Percentiles rank a stretch among this genome's conserved stretches.
These are phyloP conservation scores for Poecilus cupreus DNA, from an alignment of 2,888 invertebrate genomes.

Conservation along the genomic window DNA sequence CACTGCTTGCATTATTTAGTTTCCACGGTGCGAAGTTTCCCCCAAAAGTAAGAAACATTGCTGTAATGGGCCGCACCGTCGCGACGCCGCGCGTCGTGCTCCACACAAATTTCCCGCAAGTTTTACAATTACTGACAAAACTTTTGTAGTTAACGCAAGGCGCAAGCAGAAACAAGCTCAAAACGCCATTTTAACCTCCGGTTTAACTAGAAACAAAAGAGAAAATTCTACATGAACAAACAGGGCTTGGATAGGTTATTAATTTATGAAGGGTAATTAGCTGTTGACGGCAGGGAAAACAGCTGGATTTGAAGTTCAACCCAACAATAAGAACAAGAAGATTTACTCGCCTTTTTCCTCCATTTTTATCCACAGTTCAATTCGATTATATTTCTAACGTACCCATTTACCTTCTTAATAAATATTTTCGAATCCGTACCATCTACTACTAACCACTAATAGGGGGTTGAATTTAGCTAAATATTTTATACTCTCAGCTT, in stretches of 20 bases:
- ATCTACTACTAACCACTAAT: no score
- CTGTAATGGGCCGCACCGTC: constrained; percentile 69
- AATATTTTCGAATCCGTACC: no score
- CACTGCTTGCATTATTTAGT: constrained; percentile 70
- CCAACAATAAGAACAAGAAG: no score
- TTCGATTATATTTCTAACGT: no score
- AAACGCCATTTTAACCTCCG: neutral
- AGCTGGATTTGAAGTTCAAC: no score
- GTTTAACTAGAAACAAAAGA: constrained; percentile 1
- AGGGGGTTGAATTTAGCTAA: no score
- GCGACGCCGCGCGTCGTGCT: constrained; percentile 60
- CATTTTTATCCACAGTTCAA: no score
- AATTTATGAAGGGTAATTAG: neutral
- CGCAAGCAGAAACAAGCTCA: constrained; percentile 56
- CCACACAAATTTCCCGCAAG: constrained; percentile 70
- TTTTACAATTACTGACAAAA: constrained; percentile 71
- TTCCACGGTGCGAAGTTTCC: constrained; percentile 67
- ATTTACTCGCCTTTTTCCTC: no score
- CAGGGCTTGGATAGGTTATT: neutral
- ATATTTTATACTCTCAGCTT: no score
- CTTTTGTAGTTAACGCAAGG: constrained; percentile 70
- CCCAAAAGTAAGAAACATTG: constrained; percentile 70
- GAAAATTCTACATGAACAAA: constrained; percentile 7
- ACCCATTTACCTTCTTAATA: no score
- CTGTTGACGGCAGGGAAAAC: no score